Evolutionary conservation across 1,140 invertebrate genomes (phyloP), one percentile per base, ranked within the genome.

Genomic region (Drosophila novamexicana): DNA sequence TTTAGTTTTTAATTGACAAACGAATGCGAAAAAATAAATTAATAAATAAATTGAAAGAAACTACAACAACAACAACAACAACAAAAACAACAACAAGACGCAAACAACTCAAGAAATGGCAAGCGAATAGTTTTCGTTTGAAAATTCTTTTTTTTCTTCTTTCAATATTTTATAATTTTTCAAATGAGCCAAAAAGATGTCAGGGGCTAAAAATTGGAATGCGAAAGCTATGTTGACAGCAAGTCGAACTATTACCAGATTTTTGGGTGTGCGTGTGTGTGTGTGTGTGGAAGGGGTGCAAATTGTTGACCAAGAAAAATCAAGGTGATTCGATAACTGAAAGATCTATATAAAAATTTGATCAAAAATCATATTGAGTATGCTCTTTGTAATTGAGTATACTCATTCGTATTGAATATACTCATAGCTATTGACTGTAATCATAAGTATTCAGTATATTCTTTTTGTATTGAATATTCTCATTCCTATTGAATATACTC

Each of bases 1-100:
- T 88, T 86, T 72, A 70, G 75, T 68, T 77, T 88, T 86, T 88
- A 88, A 88, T 88, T 88, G 84, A 89, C 79, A 84, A 59, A 68
- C 71, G 65, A 74, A 42, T 50, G 58, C 53, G 45, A 69, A 64
- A 59, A 39, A 58, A 75, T 53, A 75, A 18, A 68, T 49, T 68
- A 45, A 59, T 69, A 49, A 63, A 74, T 74, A 57, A 57, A 68
- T 69, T 18, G 45, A 61, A 61, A 40, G 37, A 65, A 73, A 65
- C 36, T 68, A 53, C 45, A 58, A 47, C 40, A 61, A 61, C 22
- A 61, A 36, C 29, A 39, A 54, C 16, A 49, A 71, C 47, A 65
- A 61, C 39, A 57, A 57, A 22, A 65, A 18, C 22, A 22, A 14
- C 14, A 18, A 18, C 18, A 18, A 70, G 8, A 63, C 22, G 29